These are phyloP conservation scores for Setipinna tenuifilis DNA, from an alignment of 2,797 vertebrate species.

Conservation along the genomic window DNA sequence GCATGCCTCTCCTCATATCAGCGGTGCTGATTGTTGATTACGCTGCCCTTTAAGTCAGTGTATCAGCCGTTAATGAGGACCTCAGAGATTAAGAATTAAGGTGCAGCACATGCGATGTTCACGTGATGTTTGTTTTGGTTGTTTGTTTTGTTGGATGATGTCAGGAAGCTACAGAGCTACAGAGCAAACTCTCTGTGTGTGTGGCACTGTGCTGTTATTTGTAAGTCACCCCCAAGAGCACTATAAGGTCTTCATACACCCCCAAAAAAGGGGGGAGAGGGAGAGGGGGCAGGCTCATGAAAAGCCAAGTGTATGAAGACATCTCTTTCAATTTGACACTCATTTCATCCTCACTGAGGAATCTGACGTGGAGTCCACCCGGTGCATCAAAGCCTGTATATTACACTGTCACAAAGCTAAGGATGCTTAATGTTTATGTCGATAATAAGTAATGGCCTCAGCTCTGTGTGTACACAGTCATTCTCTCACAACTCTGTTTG, in stretches of 20 bases:
- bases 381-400: background rate
- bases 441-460: background rate
- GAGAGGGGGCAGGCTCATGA: background rate
- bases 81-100: conserved; percentile 48
- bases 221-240: too few species aligned
- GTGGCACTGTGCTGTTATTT: too few species aligned
- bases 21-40: conserved; percentile 47
- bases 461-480: background rate
- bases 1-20: conserved; percentile 18
- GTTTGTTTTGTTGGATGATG: too few species aligned
- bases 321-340: conserved; percentile 10
- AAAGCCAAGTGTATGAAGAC: background rate
- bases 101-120: conserved; percentile 10
- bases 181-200: too few species aligned
- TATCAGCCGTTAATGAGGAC: conserved; percentile 52
- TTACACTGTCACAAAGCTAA: conserved; percentile 17
- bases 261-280: too few species aligned
- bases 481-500: background rate
- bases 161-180: too few species aligned
- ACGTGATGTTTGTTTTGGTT: background rate
- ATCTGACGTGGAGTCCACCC: background rate
- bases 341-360: background rate
- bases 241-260: too few species aligned
- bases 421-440: conserved; percentile 25
- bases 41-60: conserved; percentile 43